A percentile compares a stretch with the other conserved stretches of the same genome.
Conservation (phyloP, 2,797 vertebrate species). For the Novumbra hubbsi region DNA sequence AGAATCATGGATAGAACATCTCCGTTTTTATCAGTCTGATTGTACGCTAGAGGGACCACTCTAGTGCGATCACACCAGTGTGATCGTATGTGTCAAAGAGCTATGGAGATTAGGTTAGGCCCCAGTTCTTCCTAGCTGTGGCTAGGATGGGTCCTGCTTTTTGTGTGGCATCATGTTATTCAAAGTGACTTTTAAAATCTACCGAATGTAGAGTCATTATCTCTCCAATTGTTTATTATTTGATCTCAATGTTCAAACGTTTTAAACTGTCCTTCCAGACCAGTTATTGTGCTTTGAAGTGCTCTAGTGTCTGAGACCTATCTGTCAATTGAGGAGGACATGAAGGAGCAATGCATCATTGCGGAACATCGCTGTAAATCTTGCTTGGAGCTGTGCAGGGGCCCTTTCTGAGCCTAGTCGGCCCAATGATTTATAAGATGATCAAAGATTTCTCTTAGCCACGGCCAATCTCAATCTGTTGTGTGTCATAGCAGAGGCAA, state of each 20-base stretch:
- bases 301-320: slow-evolving; percentile 36
- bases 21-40: too few species aligned
- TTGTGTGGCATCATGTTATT: too few species aligned
- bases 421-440: slow-evolving; percentile 27
- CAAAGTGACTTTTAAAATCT: too few species aligned
- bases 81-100: too few species aligned
- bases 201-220: background rate
- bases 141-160: too few species aligned
- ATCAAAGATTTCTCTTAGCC: slow-evolving; percentile 16
- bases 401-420: slow-evolving; percentile 21
- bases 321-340: slow-evolving; percentile 27
- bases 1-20: too few species aligned
- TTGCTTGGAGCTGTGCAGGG: slow-evolving; percentile 19
- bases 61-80: too few species aligned
- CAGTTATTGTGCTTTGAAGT: background rate
- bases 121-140: too few species aligned
- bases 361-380: slow-evolving; percentile 39
- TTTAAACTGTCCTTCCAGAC: background rate
- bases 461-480: slow-evolving; percentile 21
- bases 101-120: too few species aligned
- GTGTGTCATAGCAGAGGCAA: slow-evolving; percentile 27
- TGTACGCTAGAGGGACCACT: too few species aligned
- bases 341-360: slow-evolving; percentile 37
- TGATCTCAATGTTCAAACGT: background rate
- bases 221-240: background rate